Conservation (phyloP, 2,113 vertebrate genomes). For the Phainopepla nitens region DNA sequence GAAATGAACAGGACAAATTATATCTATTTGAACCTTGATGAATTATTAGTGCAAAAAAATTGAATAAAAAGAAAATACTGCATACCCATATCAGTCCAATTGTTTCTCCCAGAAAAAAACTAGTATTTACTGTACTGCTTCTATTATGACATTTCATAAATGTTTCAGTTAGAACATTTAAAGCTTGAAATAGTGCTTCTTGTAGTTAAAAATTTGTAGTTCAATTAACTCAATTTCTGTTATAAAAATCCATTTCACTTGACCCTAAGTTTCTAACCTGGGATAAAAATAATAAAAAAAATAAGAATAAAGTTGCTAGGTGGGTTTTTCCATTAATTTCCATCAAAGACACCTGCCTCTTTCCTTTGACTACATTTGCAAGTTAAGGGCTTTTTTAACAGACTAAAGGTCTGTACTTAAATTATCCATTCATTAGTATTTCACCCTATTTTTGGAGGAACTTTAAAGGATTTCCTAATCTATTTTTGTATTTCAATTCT, state of each 20-base stretch:
- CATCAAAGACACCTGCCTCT: background rate
- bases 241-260: background rate
- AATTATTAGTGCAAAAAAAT: background rate
- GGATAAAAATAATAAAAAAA: background rate
- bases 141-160: background rate
- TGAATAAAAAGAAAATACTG: background rate
- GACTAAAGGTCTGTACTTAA: background rate
- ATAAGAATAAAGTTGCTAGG: background rate
- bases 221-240: background rate
- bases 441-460: background rate
- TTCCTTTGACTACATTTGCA: background rate
- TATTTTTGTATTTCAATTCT: background rate
- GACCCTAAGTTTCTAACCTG: background rate
- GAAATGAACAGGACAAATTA: background rate
- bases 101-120: background rate
- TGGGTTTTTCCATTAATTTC: background rate
- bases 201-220: background rate
- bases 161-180: background rate
- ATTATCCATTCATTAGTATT: background rate
- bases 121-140: background rate
- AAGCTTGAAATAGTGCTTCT: background rate
- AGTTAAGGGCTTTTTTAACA: background rate
- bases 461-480: background rate
- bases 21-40: background rate
- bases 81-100: accelerated